Evolutionary conservation across 2,113 vertebrate species (phyloP), one percentile per base, ranked within the genome.

Genomic region (Nesoenas mayeri): DNA sequence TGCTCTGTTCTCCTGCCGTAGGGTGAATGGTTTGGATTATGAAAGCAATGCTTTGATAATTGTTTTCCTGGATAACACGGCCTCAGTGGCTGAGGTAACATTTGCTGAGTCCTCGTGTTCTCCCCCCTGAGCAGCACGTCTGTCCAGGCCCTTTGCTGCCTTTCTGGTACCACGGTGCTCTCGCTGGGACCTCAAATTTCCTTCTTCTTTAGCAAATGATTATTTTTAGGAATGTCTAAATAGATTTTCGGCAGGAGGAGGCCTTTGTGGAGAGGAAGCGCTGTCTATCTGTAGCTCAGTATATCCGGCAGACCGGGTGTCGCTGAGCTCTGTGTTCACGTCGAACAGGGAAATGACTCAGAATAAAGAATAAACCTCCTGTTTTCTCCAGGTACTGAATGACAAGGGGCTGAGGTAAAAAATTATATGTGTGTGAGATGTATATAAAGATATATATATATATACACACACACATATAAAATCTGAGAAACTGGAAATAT

Each of bases 301-400:
- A 6, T 24, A 54, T 48, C 70, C 14, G 8, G 54, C 44, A 69
- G 61, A 26, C 28, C 4, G 7, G 44, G 60, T 83, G 66, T 82
- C 15, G 11, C 75, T 70, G 82, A 88, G 64, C 74, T 86, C 54
- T 2, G 7, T 70, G 77, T 3, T 2, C 5, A 3, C 53, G 28
- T 60, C 34, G 70, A 48, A 65, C 32, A 64, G 48, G 82, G 81
- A 51, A 90, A 79, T 60, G 79, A 69, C 51, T 71, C 47, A 32
- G 65, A 78, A 50, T 42, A 69, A 85, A 79, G 83, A 84, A 80
- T 60, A 60, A 93, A 78, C 32, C 56, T 73, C 65, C 79, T 67
- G 17, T 20, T 90, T 93, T 80, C 32, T 29, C 53, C 57, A 65
- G 77, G 60, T 78, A 69, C 64, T 15, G 21, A 82, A 58, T 32